phyloP scores from a whole-genome alignment of 2,113 vertebrate genomes.

The Varanus salvator region DNA sequence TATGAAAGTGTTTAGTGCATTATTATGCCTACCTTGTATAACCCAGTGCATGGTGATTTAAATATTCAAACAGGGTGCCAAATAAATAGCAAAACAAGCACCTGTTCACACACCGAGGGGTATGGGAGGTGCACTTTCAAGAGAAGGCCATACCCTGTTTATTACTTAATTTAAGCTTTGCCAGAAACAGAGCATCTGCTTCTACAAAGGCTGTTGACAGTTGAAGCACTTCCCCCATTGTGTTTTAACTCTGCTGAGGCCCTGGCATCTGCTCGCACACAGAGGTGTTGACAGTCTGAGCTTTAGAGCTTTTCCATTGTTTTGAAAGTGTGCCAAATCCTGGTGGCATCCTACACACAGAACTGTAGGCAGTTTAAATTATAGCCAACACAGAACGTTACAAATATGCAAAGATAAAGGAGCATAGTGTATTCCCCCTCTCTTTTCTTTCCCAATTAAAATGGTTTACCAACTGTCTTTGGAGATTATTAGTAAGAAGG shows the following conservation, averaged over 20 bases:
- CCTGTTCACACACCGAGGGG: not conserved
- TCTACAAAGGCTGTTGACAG: conserved; percentile 67
- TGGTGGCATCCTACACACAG: conserved; percentile 60
- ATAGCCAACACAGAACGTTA: conserved; percentile 54
- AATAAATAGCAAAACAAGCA: conserved; percentile 9
- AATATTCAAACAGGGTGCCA: not conserved
- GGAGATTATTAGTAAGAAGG: not conserved
- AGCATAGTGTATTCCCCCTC: no score
- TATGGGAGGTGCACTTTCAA: not conserved
- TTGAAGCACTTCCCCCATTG: conserved; percentile 62
- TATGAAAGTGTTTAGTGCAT: conserved; percentile 1
- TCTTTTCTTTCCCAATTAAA: conserved; percentile 9
- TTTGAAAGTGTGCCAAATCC: conserved; percentile 60
- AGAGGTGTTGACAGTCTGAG: conserved; percentile 71
- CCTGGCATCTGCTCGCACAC: conserved; percentile 66
- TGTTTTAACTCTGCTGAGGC: conserved; percentile 67
- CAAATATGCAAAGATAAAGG: conserved; percentile 28
- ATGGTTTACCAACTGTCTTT: not conserved
- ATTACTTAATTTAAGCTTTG: conserved; percentile 47
- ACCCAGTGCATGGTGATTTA: conserved; percentile 16
- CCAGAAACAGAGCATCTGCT: conserved; percentile 68
- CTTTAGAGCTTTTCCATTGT: conserved; percentile 64
- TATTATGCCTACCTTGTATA: conserved; percentile 11
- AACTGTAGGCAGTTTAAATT: conserved; percentile 64
- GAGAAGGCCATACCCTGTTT: conserved; percentile 29